Evolutionary conservation across 2,797 vertebrate genomes (phyloP).

Genomic region (Girardinus metallicus): DNA sequence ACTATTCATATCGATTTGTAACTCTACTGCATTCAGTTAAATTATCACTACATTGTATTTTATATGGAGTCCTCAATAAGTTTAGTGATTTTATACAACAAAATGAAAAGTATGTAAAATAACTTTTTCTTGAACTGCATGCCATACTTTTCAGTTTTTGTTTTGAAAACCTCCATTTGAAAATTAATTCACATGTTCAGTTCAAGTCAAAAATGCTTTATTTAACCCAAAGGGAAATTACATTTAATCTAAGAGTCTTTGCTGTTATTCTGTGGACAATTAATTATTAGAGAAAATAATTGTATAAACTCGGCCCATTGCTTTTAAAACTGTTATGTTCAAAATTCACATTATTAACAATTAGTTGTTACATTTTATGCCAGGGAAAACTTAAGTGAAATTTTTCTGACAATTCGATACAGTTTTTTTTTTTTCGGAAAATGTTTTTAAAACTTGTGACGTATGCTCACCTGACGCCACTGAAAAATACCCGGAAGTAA

Average conservation of each 20-base stretch:
- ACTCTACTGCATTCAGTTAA: neutral
- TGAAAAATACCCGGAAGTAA: constrained; percentile 57
- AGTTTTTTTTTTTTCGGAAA: neutral
- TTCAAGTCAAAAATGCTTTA: neutral
- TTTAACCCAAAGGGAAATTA: neutral
- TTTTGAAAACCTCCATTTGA: neutral
- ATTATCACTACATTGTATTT: neutral
- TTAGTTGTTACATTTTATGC: too few species aligned
- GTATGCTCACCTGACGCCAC: constrained; percentile 43
- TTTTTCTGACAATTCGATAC: too few species aligned
- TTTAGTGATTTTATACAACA: neutral
- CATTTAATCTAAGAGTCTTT: neutral
- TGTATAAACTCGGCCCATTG: too few species aligned
- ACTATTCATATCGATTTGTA: neutral
- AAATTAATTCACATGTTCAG: neutral
- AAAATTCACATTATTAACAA: too few species aligned
- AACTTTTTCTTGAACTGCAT: neutral
- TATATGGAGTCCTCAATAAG: too few species aligned
- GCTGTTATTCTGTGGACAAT: too few species aligned
- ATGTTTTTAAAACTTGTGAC: constrained; percentile 27
- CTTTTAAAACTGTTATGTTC: neutral
- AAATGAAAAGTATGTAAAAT: neutral
- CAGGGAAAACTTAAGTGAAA: neutral
- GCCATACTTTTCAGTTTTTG: neutral
- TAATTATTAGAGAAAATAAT: too few species aligned